Base-by-base conservation (phyloP, 2,797 vertebrate genomes). In the Sebastes hubbsi region DNA sequence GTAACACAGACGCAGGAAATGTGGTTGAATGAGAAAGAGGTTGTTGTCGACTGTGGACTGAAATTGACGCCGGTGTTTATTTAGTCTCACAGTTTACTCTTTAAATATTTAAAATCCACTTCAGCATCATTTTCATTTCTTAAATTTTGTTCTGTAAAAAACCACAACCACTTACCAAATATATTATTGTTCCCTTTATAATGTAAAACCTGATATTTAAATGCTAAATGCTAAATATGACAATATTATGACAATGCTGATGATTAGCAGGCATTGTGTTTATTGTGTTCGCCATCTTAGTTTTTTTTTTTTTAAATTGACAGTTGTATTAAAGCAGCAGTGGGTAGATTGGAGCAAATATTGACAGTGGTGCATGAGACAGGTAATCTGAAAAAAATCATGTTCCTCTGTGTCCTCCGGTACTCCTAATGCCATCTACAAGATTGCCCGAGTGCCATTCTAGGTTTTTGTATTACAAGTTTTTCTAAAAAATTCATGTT, bases 1-100 rank as follows among this genome's bases (percentile, higher is more conserved):
- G 27, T 1, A 4, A 77, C 32, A 55, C 73, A 67, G 24, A 30
- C 54, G 61, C 86, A 91, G 89, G 90, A 92, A 90, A 75, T 24
- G 30, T 22, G n/a, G 14, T 18, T 75, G 24, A 49, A 60, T 22
- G 30, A 73, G 52, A 56, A 49, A 32, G 18, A 7, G 46, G 13
- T 18, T 42, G 8, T 52, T 58, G 62, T 59, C 71, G 68, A 77
- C 67, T 75, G 67, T 36, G 7, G 27, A 29, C 18, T 68, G 60
- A 74, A 64, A 66, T 1, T 11, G n/a, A 72, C 2, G 3, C 32
- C 4, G 6, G 7, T 8, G 29, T 56, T 49, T 22, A 32, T 46
- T 66, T 20, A 58, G 70, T 30, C 24, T 36, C 1, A 30, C 16
- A 65, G 18, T 82, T 22, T 34, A n/a, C 62, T 56, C 29, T 65